Evolutionary conservation across 2,113 vertebrate species (phyloP).

Genomic region (Neoarius graeffei): DNA sequence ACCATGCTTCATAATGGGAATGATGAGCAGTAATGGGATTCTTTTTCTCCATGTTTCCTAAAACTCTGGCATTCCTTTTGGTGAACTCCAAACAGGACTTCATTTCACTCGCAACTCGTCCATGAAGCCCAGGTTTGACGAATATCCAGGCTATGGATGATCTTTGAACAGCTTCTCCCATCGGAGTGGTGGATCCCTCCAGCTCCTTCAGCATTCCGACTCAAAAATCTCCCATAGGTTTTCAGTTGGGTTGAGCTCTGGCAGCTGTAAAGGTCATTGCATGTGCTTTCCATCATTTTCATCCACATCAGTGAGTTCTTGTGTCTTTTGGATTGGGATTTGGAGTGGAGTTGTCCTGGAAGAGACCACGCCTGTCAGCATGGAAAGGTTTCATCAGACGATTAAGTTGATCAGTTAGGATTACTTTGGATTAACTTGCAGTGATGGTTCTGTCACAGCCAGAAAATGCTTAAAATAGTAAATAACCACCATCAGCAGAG

Average conservation of each 20-base stretch:
- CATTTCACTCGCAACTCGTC: background rate
- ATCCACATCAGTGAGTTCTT: background rate
- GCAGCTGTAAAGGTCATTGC: background rate
- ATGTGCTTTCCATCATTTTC: background rate
- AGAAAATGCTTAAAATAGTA: background rate
- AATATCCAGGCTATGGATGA: background rate
- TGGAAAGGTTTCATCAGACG: background rate
- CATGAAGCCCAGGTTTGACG: background rate
- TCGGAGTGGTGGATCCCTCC: background rate
- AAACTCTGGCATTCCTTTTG: background rate
- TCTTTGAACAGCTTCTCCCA: background rate
- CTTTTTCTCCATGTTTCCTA: background rate
- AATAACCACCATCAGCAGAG: background rate
- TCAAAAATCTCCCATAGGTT: background rate
- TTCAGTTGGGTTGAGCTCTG: background rate
- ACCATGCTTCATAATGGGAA: background rate
- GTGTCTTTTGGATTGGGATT: background rate
- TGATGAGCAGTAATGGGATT: background rate
- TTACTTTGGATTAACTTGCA: background rate
- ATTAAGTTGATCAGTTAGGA: background rate
- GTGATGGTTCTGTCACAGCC: background rate
- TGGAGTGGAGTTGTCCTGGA: background rate
- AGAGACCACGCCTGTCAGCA: background rate
- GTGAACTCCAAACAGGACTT: background rate
- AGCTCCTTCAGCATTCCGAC: background rate